These are phyloP conservation scores for Xestia rhomboidea DNA, from an alignment of 2,888 invertebrate genomes.

Conservation along the genomic window DNA sequence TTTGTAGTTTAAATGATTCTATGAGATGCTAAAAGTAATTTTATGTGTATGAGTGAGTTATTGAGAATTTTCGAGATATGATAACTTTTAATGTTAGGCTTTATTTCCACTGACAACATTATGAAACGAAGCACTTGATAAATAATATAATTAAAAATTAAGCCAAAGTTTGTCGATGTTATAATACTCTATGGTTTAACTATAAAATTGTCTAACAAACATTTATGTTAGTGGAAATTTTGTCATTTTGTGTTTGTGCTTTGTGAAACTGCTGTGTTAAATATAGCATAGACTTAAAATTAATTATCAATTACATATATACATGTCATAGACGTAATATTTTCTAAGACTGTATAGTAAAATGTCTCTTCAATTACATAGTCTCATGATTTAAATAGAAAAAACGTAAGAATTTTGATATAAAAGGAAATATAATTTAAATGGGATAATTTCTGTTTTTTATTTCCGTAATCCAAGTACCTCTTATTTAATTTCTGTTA, in stretches of 20 bases:
- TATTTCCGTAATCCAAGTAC: background rate
- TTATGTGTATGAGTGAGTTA: slow-evolving; percentile 44
- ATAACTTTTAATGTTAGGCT: slow-evolving; percentile 49
- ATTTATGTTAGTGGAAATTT: slow-evolving; percentile 60
- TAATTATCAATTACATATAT: slow-evolving; percentile 67
- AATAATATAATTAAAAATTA: slow-evolving; percentile 27
- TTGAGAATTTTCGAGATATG: slow-evolving; percentile 55
- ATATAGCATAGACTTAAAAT: slow-evolving; percentile 60
- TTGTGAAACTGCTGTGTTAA: slow-evolving; percentile 69
- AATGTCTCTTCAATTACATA: slow-evolving; percentile 68
- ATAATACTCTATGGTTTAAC: slow-evolving; percentile 49
- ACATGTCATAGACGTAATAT: slow-evolving; percentile 70
- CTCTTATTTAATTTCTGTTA: background rate
- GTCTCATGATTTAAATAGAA: slow-evolving; percentile 67
- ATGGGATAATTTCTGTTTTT: slow-evolving; percentile 50
- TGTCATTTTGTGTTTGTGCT: slow-evolving; percentile 64
- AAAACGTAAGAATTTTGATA: slow-evolving; percentile 71
- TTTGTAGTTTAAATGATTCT: slow-evolving; percentile 60
- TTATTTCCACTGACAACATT: slow-evolving; percentile 54
- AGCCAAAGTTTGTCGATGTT: slow-evolving; percentile 57
- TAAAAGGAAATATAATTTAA: slow-evolving; percentile 71
- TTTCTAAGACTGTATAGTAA: slow-evolving; percentile 72
- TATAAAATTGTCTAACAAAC: slow-evolving; percentile 34
- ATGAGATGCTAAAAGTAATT: slow-evolving; percentile 57
- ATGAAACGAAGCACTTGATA: slow-evolving; percentile 24